A percentile compares a stretch with the other conserved stretches of the same genome.
phyloP scores from a whole-genome alignment of 2,797 vertebrate genomes.

The Hydrophis major region DNA sequence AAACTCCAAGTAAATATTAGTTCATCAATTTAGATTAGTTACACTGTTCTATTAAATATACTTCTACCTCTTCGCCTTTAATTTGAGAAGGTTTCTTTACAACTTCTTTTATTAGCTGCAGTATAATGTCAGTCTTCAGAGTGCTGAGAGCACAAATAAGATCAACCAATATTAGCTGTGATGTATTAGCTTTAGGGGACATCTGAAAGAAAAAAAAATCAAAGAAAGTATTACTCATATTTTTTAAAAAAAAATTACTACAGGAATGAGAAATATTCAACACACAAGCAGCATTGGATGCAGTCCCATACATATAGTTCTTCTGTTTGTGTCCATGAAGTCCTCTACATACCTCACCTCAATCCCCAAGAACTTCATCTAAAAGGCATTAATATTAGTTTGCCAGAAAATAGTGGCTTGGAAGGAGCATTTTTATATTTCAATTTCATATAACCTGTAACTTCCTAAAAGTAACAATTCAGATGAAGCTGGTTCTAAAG shows the following conservation, averaged over 20 bases:
- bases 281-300: not conserved
- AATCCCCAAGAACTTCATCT: not conserved
- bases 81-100: constrained; percentile 93
- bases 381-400: not conserved
- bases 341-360: not conserved
- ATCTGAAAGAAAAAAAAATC: constrained; percentile 71
- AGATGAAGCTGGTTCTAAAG: not conserved
- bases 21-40: not conserved
- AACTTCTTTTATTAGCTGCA: constrained; percentile 91
- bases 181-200: constrained; percentile 76
- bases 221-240: not conserved
- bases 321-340: not conserved
- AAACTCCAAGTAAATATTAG: not conserved
- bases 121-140: constrained; percentile 79
- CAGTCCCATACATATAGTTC: not conserved
- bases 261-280: not conserved
- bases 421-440: not conserved
- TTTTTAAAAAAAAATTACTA: not conserved
- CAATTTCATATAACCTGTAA: not conserved
- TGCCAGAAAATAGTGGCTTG: not conserved
- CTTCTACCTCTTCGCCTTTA: constrained; percentile 87
- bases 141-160: constrained; percentile 85
- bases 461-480: not conserved
- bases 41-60: not conserved
- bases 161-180: constrained; percentile 85